Evolutionary conservation across 2,888 invertebrate genomes (phyloP).

Genomic region (Cordilura impudica): DNA sequence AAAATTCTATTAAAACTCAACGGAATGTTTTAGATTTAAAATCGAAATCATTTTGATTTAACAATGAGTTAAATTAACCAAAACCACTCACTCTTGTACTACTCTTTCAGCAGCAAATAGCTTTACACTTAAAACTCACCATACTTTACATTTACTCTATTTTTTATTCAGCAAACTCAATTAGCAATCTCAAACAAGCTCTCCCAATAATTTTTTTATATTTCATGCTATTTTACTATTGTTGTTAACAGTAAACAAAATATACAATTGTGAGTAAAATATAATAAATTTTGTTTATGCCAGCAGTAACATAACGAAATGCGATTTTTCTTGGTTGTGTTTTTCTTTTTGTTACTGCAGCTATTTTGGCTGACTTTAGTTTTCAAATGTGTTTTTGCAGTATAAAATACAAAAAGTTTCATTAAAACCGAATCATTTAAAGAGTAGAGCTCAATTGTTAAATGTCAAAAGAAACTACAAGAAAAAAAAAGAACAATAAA

Average conservation of each 20-base stretch:
- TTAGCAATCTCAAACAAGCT: not conserved
- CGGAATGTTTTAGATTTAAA: too few species aligned
- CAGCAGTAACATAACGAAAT: slow-evolving; percentile 23
- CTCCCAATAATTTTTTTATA: not conserved
- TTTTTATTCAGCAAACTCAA: slow-evolving; percentile 40
- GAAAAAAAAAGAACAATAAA: slow-evolving; percentile 19
- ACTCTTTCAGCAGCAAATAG: not conserved
- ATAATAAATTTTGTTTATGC: slow-evolving; percentile 52
- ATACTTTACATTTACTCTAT: not conserved
- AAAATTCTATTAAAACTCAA: too few species aligned
- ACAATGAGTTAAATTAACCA: not conserved
- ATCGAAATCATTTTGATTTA: not conserved
- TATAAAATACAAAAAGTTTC: slow-evolving; percentile 75
- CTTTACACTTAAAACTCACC: not conserved
- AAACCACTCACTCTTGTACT: not conserved
- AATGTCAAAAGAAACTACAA: slow-evolving; percentile 48
- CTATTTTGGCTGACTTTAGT: slow-evolving; percentile 37
- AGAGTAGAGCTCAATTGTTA: slow-evolving; percentile 72
- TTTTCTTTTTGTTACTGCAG: slow-evolving; percentile 28
- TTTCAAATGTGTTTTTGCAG: slow-evolving; percentile 64
- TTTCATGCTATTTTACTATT: slow-evolving; percentile 13
- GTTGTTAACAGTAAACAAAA: slow-evolving; percentile 34
- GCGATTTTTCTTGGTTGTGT: slow-evolving; percentile 50
- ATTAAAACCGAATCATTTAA: slow-evolving; percentile 76
- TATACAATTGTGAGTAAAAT: slow-evolving; percentile 39